Base-by-base conservation (phyloP, 2,888 invertebrate species). In the Eupithecia vulgata region DNA sequence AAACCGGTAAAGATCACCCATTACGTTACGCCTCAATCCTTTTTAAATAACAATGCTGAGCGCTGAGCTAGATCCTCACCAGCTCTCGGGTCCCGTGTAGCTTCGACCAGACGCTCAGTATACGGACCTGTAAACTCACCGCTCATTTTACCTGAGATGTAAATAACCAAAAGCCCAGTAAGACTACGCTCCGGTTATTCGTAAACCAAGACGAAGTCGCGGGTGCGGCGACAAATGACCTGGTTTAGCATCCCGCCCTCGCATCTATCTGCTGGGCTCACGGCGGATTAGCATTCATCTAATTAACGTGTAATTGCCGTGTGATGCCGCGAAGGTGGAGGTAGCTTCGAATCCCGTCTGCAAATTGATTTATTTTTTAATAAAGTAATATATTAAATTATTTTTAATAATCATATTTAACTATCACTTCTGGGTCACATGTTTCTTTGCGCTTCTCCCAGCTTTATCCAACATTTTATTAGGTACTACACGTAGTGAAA, bases 141-240 rank as follows among this genome's bases (percentile, higher is more conserved):
- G 34, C 34, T 17, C 7, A 30, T 59, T 59, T 52, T 10, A 59
- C 30, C 59, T 15, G 15, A 59, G 59, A 52, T 52, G 48, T 59
- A 61, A 61, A 61, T 34, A 61, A 61, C 30, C 61, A 17, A 61
- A 61, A 61, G 59, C 59, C 30, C 59, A 30, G 7, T 59, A 59
- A 59, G 34, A 61, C 61, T 61, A 1, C 30, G 25, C 59, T 30
- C 59, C 61, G 4, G 61, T 61, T 61, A 61, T 34, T 61, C 61
- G 34, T 8, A 34, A 59, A 61, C 61, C 61, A 34, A 61, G 61
- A 34, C 34, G 34, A 17, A 61, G 61, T 61, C 61, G 61, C 30
- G 61, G 61, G 34, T 8, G 61, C 61, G 61, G 17, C 61, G 61
- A 61, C 61, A 61, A 61, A 61, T 61, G n/a, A 61, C 10, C 15